A percentile compares a stretch with the other conserved stretches of the same genome.
These are phyloP conservation scores for Pipra filicauda DNA, from an alignment of 2,113 vertebrate genomes.

Conservation along the genomic window DNA sequence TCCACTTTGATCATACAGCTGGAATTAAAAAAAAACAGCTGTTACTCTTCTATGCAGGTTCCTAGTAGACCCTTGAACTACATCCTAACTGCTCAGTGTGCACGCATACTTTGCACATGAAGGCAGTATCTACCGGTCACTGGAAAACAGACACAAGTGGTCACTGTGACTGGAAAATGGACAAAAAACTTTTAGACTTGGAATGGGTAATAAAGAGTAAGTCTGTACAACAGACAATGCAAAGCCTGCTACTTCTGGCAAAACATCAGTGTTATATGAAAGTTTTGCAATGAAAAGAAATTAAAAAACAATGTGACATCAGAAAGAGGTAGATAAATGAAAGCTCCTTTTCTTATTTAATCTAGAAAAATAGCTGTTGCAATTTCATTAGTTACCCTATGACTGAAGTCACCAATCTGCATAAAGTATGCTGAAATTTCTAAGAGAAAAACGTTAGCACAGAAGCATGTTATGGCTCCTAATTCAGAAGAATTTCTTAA, in stretches of 20 bases:
- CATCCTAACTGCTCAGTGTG: background rate
- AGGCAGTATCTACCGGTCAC: background rate
- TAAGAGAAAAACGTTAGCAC: background rate
- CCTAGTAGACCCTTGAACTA: background rate
- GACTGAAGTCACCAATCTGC: background rate
- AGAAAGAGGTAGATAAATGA: background rate
- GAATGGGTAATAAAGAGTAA: background rate
- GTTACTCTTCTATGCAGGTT: background rate
- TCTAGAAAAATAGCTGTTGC: background rate
- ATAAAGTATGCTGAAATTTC: background rate
- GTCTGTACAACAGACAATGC: background rate
- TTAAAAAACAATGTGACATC: background rate
- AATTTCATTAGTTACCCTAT: background rate
- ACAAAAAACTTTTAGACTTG: background rate
- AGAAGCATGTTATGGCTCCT: background rate
- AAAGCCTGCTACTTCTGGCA: background rate
- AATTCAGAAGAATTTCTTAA: background rate
- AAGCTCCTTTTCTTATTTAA: background rate
- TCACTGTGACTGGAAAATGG: background rate
- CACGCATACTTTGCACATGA: background rate
- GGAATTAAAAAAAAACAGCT: background rate
- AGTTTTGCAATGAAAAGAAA: background rate
- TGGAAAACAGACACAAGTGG: background rate
- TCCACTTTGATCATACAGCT: background rate
- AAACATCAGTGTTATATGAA: background rate